A percentile compares a stretch with the other conserved stretches of the same genome.
Conservation (phyloP, 2,888 invertebrate genomes). For the Odontocolon sp. region DNA sequence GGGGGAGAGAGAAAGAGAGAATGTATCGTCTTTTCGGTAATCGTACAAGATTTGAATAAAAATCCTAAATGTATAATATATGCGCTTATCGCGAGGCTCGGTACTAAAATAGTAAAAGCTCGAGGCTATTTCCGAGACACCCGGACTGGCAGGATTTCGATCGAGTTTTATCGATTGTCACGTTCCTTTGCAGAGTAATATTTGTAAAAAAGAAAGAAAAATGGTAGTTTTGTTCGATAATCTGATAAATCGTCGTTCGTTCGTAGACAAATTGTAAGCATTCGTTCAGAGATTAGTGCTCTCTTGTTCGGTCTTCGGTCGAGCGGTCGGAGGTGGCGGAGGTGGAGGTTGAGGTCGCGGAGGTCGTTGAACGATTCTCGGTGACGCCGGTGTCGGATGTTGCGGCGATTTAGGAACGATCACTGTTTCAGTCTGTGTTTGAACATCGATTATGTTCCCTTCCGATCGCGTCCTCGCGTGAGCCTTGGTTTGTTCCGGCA, state of each 20-base stretch:
- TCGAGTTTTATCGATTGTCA: constrained; percentile 43
- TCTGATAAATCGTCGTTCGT: constrained; percentile 1
- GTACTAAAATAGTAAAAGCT: neutral
- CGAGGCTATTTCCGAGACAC: constrained; percentile 15
- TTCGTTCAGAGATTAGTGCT: constrained; percentile 77
- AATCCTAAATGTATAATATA: neutral
- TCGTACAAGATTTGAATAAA: constrained; percentile 23
- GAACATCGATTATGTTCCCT: constrained; percentile 84
- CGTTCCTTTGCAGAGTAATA: constrained; percentile 29
- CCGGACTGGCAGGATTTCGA: constrained; percentile 32
- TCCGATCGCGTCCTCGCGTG: constrained; percentile 83
- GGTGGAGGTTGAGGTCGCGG: constrained; percentile 79
- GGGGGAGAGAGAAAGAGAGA: constrained; percentile 14
- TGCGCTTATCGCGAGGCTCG: constrained; percentile 10
- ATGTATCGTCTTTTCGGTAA: neutral
- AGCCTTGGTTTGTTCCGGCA: constrained; percentile 67
- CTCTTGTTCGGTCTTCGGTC: constrained; percentile 76
- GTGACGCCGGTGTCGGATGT: constrained; percentile 74
- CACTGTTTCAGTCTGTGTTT: constrained; percentile 75
- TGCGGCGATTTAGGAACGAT: constrained; percentile 73
- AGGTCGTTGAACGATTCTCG: constrained; percentile 74
- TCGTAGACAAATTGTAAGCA: neutral
- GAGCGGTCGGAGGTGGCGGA: constrained; percentile 76
- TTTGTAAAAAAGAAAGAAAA: constrained; percentile 30
- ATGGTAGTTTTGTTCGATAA: constrained; percentile 51